Base-by-base conservation (phyloP, 2,888 invertebrate species). In the Amitus sp. region DNA sequence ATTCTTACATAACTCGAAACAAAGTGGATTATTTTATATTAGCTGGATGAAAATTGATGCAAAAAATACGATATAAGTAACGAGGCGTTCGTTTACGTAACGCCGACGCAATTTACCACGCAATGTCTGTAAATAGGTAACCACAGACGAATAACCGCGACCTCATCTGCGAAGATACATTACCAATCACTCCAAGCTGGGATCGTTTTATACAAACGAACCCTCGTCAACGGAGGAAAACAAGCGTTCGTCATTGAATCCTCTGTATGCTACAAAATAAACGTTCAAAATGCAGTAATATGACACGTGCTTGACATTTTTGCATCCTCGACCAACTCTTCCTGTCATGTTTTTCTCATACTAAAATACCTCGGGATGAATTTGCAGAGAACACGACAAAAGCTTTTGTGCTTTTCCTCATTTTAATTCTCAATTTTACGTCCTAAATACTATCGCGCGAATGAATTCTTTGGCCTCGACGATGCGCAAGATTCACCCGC, bases 91-190 rank as follows among this genome's bases (percentile, higher is more conserved):
- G 60, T 67, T 68, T 71, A 67, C 69, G 68, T 64, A 71, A 71
- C 53, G 58, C 49, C 57, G 68, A 59, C 62, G 59, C 60, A 47
- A 65, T 48, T 56, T 52, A 43, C 68, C 65, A 61, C 65, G 69
- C 62, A 72, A 72, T 70, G 61, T 49, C 68, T 65, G 69, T 70
- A 71, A 73, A 72, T 72, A 71, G 68, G 57, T 60, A 57, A 62
- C 66, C 55, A 49, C 62, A 58, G 50, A 39, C 51, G 58, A 49
- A 57, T 51, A 59, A 63, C 56, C 57, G 52, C 57, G 54, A 62
- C 65, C 57, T 56, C 57, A 61, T 57, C 60, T 43, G 23, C 15
- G 51, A 60, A n/a, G n/a, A n/a, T n/a, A n/a, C n/a, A n/a, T n/a
- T n/a, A n/a, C n/a, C n/a, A n/a, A n/a, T n/a, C n/a, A n/a, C n/a